phyloP scores from a whole-genome alignment of 1,140 invertebrate genomes.

The Lasioglossum baleicum region DNA sequence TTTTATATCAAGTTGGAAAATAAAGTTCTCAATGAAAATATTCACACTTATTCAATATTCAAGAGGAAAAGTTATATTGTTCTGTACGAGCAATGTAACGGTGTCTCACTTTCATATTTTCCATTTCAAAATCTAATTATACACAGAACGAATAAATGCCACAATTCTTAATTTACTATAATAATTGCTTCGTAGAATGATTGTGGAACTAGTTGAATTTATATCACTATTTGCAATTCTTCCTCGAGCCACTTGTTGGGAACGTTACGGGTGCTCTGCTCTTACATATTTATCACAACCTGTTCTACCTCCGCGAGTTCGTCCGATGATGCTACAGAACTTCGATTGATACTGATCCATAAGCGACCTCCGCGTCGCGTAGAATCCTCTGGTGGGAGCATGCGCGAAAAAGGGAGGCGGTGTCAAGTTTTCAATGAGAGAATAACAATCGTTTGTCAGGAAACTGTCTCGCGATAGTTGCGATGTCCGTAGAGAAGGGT shows the following conservation, averaged over 20 bases:
- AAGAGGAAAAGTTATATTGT: too few relatives aligned
- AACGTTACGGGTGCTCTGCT: not conserved
- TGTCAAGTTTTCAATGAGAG: not conserved
- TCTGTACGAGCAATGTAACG: too few relatives aligned
- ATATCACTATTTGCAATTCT: too few relatives aligned
- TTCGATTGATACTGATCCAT: not conserved
- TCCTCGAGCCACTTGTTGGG: not conserved
- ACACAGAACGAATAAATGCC: too few relatives aligned
- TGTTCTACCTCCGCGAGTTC: not conserved
- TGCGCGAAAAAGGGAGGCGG: slow-evolving; percentile 20
- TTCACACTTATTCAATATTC: too few relatives aligned
- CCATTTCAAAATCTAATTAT: too few relatives aligned
- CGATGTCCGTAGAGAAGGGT: slow-evolving; percentile 21
- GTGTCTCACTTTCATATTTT: too few relatives aligned
- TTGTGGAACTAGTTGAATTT: not conserved
- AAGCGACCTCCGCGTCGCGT: not conserved
- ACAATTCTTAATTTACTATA: too few relatives aligned
- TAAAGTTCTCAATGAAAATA: too few relatives aligned
- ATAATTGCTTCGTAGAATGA: too few relatives aligned
- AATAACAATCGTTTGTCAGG: not conserved
- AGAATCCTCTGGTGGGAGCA: not conserved
- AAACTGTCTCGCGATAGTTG: not conserved
- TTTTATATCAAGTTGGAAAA: too few relatives aligned
- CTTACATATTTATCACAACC: too few relatives aligned
- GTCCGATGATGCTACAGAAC: not conserved